Conservation (phyloP, 1,140 invertebrate genomes). For the Argopecten irradians region DNA sequence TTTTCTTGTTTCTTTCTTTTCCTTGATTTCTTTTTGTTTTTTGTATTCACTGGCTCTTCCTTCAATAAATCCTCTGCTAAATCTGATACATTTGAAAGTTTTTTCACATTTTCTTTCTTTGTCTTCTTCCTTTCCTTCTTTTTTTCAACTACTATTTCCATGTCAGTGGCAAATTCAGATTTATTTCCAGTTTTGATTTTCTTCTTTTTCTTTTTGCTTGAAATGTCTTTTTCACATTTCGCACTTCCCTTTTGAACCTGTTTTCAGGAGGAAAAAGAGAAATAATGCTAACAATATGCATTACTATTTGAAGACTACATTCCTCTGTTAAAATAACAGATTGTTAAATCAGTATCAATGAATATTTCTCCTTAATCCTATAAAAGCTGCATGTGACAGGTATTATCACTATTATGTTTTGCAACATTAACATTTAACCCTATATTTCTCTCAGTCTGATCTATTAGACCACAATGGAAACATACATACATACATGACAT, state of each 20-base stretch:
- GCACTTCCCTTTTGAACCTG: background rate
- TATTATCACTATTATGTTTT: too few relatives aligned
- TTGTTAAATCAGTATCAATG: too few relatives aligned
- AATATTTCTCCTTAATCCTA: too few relatives aligned
- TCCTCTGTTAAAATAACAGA: too few relatives aligned
- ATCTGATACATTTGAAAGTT: background rate
- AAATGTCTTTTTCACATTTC: background rate
- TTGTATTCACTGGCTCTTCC: conserved; percentile 33
- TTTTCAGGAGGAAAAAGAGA: too few relatives aligned
- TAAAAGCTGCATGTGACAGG: too few relatives aligned
- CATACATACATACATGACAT: too few relatives aligned
- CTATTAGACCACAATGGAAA: too few relatives aligned
- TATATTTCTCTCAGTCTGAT: too few relatives aligned
- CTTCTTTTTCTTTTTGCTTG: conserved; percentile 29
- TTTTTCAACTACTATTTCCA: background rate
- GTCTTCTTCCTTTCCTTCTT: background rate
- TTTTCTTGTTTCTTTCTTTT: conserved; percentile 19
- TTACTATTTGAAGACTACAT: too few relatives aligned
- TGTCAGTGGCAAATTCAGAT: background rate
- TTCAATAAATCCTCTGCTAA: conserved; percentile 19
- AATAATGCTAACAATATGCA: too few relatives aligned
- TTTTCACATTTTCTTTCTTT: background rate
- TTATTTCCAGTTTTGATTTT: conserved; percentile 36
- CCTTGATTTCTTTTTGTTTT: background rate
- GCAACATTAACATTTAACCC: too few relatives aligned